Conservation (phyloP, 1,140 invertebrate genomes). For the Drosophila jambulina region DNA sequence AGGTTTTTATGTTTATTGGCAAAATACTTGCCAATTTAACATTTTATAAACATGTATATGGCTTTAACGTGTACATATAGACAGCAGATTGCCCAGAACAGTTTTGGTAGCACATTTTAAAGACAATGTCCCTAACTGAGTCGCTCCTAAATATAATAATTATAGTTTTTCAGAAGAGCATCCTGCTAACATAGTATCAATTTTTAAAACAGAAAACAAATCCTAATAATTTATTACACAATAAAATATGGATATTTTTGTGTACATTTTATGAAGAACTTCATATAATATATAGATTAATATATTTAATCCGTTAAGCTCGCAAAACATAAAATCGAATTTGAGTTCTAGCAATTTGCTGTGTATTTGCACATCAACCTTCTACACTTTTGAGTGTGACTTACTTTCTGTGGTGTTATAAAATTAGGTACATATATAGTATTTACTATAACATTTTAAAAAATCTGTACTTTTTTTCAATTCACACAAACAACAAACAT, state of each 20-base stretch:
- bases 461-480: conserved; percentile 42
- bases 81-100: conserved; percentile 37
- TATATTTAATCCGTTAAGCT: neutral
- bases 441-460: conserved; percentile 56
- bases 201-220: neutral
- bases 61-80: conserved; percentile 2
- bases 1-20: conserved; percentile 6
- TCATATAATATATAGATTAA: neutral
- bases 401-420: conserved; percentile 42
- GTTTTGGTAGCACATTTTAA: conserved; percentile 14
- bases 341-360: conserved; percentile 20
- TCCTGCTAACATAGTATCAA: conserved; percentile 2
- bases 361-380: conserved; percentile 12
- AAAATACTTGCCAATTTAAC: conserved; percentile 36
- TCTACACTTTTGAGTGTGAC: conserved; percentile 19
- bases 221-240: neutral
- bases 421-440: conserved; percentile 60
- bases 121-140: neutral
- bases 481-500: conserved; percentile 59
- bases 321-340: neutral
- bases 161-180: neutral
- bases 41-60: conserved; percentile 22
- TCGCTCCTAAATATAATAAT: neutral
- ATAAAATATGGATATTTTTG: neutral
- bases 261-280: neutral